Percentiles rank a stretch among this genome's conserved stretches.
Evolutionary conservation across 2,888 invertebrate genomes (phyloP).

Genomic region (Agriotes lineatus): DNA sequence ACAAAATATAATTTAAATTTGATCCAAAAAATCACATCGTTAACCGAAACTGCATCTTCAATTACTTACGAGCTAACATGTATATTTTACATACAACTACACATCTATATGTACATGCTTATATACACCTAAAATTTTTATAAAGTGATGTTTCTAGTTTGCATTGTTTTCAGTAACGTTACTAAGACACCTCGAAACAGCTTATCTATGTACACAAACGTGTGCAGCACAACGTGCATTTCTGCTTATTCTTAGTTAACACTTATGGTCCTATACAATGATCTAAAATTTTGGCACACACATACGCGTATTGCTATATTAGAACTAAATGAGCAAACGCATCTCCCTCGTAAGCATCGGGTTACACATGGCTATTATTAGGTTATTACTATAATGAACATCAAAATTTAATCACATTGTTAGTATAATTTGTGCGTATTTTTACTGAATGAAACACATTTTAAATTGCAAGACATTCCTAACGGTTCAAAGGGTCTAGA

Average conservation of each 20-base stretch:
- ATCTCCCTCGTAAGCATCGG: not conserved
- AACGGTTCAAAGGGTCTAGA: too few species aligned
- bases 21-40: conserved; percentile 34
- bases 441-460: conserved; percentile 35
- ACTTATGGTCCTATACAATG: conserved; percentile 26
- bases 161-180: conserved; percentile 6
- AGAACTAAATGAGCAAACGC: conserved; percentile 30
- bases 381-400: conserved; percentile 16
- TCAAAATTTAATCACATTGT: conserved; percentile 34
- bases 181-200: conserved; percentile 10
- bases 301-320: conserved; percentile 31
- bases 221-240: not conserved
- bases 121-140: conserved; percentile 4
- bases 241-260: conserved; percentile 10
- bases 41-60: conserved; percentile 10
- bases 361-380: not conserved
- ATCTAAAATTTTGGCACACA: conserved; percentile 32
- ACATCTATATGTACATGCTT: conserved; percentile 16
- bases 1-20: conserved; percentile 43
- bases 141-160: conserved; percentile 10
- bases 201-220: conserved; percentile 14
- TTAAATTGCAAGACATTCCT: not conserved
- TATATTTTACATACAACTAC: conserved; percentile 10
- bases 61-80: not conserved
- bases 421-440: conserved; percentile 34